Evolutionary conservation across 1,140 invertebrate genomes (phyloP).

Genomic region (Palaemon carinicauda): DNA sequence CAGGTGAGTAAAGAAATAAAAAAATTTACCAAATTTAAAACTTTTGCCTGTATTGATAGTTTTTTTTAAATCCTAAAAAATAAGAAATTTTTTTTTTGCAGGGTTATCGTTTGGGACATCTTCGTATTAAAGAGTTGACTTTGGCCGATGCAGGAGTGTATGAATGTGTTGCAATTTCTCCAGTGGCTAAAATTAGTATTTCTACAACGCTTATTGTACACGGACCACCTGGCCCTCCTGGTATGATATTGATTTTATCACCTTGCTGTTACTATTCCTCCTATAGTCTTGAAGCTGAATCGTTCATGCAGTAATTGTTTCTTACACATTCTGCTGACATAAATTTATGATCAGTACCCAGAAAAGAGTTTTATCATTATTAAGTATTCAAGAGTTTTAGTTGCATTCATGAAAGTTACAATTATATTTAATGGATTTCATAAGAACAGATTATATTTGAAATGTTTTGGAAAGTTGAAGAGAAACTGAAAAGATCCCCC

Average conservation of each 20-base stretch:
- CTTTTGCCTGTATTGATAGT: too few relatives aligned
- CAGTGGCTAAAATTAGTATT: slow-evolving; percentile 81
- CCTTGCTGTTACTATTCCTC: background rate
- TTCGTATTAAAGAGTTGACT: slow-evolving; percentile 83
- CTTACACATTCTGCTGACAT: too few relatives aligned
- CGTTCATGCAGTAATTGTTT: too few relatives aligned
- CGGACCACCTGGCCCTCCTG: slow-evolving; percentile 84
- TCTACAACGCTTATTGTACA: slow-evolving; percentile 78
- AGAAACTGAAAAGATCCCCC: too few relatives aligned
- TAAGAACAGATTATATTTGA: too few relatives aligned
- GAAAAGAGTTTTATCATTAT: too few relatives aligned
- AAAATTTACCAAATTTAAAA: too few relatives aligned
- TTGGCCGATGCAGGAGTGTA: slow-evolving; percentile 87
- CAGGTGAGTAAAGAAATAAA: too few relatives aligned
- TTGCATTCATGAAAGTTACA: background rate
- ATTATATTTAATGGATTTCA: background rate
- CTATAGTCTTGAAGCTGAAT: too few relatives aligned
- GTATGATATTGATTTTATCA: slow-evolving; percentile 60
- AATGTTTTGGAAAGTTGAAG: too few relatives aligned
- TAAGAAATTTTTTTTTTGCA: background rate
- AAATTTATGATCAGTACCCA: too few relatives aligned
- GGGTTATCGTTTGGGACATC: slow-evolving; percentile 68
- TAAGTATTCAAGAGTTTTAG: background rate
- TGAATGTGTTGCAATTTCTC: slow-evolving; percentile 86
- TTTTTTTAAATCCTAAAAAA: too few relatives aligned